Percentiles rank a stretch among this genome's conserved stretches.
Evolutionary conservation across 2,888 invertebrate genomes (phyloP).

Genomic region (Oconnorella tubifera): DNA sequence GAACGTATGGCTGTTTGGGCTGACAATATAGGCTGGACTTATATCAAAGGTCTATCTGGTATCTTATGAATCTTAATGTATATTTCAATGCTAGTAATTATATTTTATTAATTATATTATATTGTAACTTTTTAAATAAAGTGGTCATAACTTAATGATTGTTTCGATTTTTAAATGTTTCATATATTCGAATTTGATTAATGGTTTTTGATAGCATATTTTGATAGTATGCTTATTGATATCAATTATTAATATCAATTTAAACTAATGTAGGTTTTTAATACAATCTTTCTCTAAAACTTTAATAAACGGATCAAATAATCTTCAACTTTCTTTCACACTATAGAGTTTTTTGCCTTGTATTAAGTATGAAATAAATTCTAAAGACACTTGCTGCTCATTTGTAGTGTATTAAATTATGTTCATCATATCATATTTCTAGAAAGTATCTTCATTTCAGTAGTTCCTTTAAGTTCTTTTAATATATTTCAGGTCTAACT

Average conservation of each 20-base stretch:
- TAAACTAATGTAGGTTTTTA: no score
- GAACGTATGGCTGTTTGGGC: slow-evolving; percentile 42
- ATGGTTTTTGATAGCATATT: not conserved
- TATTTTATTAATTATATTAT: not conserved
- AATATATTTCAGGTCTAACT: slow-evolving; percentile 29
- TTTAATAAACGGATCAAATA: no score
- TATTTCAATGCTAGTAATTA: not conserved
- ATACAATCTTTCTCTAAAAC: no score
- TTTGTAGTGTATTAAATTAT: no score
- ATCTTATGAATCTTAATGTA: not conserved
- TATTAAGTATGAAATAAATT: no score
- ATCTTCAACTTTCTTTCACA: no score
- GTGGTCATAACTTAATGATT: slow-evolving; percentile 37
- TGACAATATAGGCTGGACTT: slow-evolving; percentile 32
- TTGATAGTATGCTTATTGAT: not conserved
- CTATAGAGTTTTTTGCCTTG: no score
- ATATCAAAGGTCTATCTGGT: slow-evolving; percentile 6
- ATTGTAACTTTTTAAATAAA: slow-evolving; percentile 9
- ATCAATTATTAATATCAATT: not conserved
- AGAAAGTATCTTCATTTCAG: no score
- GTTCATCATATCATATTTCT: no score
- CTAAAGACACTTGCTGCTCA: no score
- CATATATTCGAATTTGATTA: not conserved
- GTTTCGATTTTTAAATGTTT: not conserved
- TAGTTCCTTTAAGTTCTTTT: no score